Evolutionary conservation across 1,140 invertebrate genomes (phyloP).

Genomic region (Psilanteris sp.): DNA sequence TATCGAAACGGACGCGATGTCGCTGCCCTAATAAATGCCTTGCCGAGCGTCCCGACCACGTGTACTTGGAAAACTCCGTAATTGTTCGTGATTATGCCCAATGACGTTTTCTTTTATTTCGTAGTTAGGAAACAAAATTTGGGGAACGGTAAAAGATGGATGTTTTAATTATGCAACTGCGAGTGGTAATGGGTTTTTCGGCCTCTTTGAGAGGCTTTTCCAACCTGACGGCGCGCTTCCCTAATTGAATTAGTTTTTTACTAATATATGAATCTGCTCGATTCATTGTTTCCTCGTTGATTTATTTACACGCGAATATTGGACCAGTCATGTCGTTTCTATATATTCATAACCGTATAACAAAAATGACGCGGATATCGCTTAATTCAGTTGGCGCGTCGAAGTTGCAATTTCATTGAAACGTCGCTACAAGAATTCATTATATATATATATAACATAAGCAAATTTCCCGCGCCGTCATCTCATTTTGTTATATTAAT

Average conservation of each 20-base stretch:
- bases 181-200: not conserved
- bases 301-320: too few species aligned
- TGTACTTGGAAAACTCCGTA: slow-evolving; percentile 18
- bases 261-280: too few species aligned
- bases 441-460: too few species aligned
- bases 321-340: too few species aligned
- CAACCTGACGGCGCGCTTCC: too few species aligned
- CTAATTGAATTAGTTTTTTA: too few species aligned
- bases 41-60: slow-evolving; percentile 7
- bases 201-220: not conserved
- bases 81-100: slow-evolving; percentile 14
- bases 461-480: slow-evolving; percentile 5
- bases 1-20: slow-evolving; percentile 16
- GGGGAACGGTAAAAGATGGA: slow-evolving; percentile 5
- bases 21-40: slow-evolving; percentile 31
- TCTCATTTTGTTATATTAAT: slow-evolving; percentile 1
- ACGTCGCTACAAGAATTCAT: slow-evolving; percentile 1
- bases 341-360: too few species aligned
- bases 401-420: not conserved
- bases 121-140: not conserved
- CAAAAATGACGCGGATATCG: too few species aligned
- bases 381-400: too few species aligned
- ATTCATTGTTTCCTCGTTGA: too few species aligned
- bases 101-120: slow-evolving; percentile 1
- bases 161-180: slow-evolving; percentile 18